Percentiles rank a stretch among this genome's conserved stretches.
Conservation (phyloP, 2,797 vertebrate species). For the Fistularia commersonii region DNA sequence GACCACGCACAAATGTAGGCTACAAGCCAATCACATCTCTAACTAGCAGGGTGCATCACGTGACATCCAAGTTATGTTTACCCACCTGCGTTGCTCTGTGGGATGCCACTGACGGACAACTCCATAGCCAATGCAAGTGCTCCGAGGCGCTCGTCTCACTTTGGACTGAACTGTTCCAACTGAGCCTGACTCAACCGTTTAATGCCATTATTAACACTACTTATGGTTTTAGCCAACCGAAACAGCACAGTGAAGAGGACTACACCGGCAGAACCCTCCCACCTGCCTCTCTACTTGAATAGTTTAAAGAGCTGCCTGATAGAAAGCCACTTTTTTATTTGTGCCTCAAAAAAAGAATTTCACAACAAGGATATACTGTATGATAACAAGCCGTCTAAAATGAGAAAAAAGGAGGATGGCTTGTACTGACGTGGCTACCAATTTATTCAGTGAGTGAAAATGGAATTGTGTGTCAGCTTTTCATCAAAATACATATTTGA, state of each 20-base stretch:
- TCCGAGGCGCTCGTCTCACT: conserved; percentile 50
- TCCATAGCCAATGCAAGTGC: conserved; percentile 69
- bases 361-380: too few relatives aligned
- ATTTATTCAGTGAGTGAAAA: conserved; percentile 50
- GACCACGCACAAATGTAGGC: conserved; percentile 29
- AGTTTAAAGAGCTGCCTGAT: conserved; percentile 11
- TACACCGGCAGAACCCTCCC: conserved; percentile 54
- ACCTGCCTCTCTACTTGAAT: conserved; percentile 35
- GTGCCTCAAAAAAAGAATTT: too few relatives aligned
- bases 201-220: conserved; percentile 73
- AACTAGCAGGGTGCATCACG: conserved; percentile 37
- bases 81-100: conserved; percentile 72
- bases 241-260: conserved; percentile 41
- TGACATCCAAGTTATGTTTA: conserved; percentile 47
- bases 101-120: conserved; percentile 63
- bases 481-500: conserved; percentile 62
- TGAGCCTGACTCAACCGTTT: conserved; percentile 59
- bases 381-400: conserved; percentile 43
- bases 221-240: conserved; percentile 75
- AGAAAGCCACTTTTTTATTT: too few relatives aligned
- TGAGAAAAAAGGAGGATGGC: conserved; percentile 28
- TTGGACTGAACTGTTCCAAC: conserved; percentile 53
- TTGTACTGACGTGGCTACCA: conserved; percentile 28
- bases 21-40: conserved; percentile 37
- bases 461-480: conserved; percentile 50